These are phyloP conservation scores for Drosophila diplacantha DNA, from an alignment of 2,888 invertebrate genomes.

Conservation along the genomic window DNA sequence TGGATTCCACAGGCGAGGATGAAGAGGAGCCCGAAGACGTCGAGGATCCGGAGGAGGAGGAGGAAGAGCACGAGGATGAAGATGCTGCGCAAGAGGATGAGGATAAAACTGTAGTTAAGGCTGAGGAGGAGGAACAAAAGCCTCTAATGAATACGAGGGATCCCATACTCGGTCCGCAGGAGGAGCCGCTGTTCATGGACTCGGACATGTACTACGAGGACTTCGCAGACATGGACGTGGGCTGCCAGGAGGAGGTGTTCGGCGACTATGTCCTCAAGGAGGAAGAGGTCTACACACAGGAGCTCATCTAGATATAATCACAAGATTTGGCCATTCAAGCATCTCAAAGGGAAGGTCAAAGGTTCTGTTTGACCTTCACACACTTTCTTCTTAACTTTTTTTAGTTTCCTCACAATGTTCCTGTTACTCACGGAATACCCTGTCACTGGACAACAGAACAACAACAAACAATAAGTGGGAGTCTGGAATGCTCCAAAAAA, in stretches of 20 bases:
- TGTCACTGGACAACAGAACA: not conserved
- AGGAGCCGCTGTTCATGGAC: constrained; percentile 38
- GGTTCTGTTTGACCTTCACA: not conserved
- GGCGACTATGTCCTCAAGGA: constrained; percentile 61
- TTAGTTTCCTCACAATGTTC: not conserved
- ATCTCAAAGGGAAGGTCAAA: constrained; percentile 8
- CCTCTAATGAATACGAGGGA: not conserved
- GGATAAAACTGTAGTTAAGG: constrained; percentile 15
- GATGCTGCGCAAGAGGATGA: constrained; percentile 20
- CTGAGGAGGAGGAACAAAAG: constrained; percentile 23
- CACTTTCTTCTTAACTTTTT: not conserved
- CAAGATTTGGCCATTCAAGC: constrained; percentile 12
- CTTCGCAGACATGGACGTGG: constrained; percentile 60
- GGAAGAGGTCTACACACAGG: constrained; percentile 69
- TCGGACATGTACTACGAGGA: constrained; percentile 57
- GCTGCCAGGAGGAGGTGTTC: constrained; percentile 60
- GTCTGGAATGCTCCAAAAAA: constrained; percentile 3
- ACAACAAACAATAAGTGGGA: too few species aligned
- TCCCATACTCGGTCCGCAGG: constrained; percentile 18
- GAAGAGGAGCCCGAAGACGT: constrained; percentile 53
- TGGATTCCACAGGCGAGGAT: constrained; percentile 64
- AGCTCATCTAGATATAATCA: constrained; percentile 32
- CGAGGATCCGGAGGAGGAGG: constrained; percentile 22
- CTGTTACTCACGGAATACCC: constrained; percentile 1
- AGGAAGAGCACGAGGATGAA: constrained; percentile 30